Evolutionary conservation across 2,888 invertebrate genomes (phyloP).

Genomic region (Apodemia zela): DNA sequence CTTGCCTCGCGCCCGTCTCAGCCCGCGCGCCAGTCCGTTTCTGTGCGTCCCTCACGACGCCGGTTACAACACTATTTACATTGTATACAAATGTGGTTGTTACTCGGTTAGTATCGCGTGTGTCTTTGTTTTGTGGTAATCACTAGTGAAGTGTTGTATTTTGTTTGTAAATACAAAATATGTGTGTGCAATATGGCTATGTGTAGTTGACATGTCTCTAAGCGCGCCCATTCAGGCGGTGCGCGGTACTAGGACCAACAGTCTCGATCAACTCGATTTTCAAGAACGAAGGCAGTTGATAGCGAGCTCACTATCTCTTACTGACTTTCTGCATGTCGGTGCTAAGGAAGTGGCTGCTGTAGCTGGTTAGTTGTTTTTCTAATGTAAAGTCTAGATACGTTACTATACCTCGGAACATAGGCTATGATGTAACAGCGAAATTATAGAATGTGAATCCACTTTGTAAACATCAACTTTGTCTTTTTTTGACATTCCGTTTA

Average conservation of each 20-base stretch:
- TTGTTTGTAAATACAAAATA: slow-evolving; percentile 50
- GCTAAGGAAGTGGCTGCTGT: slow-evolving; percentile 79
- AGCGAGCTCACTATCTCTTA: slow-evolving; percentile 91
- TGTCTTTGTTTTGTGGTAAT: slow-evolving; percentile 64
- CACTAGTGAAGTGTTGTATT: slow-evolving; percentile 46
- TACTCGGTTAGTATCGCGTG: slow-evolving; percentile 55
- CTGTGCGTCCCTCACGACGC: slow-evolving; percentile 74
- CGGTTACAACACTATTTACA: slow-evolving; percentile 49
- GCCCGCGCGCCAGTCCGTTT: slow-evolving; percentile 64
- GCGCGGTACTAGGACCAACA: slow-evolving; percentile 85
- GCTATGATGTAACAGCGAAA: neutral
- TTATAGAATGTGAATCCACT: neutral
- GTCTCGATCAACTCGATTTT: slow-evolving; percentile 94
- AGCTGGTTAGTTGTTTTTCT: slow-evolving; percentile 65
- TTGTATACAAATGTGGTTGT: slow-evolving; percentile 37
- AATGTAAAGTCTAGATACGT: neutral
- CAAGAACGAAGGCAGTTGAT: slow-evolving; percentile 95
- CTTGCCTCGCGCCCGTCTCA: slow-evolving; percentile 49
- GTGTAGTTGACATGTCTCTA: slow-evolving; percentile 78
- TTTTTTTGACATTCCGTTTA: neutral
- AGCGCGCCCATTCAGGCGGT: slow-evolving; percentile 76
- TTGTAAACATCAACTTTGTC: neutral
- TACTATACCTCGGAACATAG: neutral
- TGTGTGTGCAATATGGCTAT: slow-evolving; percentile 62
- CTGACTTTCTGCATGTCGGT: slow-evolving; percentile 90